These are phyloP conservation scores for Sarcophaga peregrina DNA, from an alignment of 1,140 invertebrate genomes.

Conservation along the genomic window DNA sequence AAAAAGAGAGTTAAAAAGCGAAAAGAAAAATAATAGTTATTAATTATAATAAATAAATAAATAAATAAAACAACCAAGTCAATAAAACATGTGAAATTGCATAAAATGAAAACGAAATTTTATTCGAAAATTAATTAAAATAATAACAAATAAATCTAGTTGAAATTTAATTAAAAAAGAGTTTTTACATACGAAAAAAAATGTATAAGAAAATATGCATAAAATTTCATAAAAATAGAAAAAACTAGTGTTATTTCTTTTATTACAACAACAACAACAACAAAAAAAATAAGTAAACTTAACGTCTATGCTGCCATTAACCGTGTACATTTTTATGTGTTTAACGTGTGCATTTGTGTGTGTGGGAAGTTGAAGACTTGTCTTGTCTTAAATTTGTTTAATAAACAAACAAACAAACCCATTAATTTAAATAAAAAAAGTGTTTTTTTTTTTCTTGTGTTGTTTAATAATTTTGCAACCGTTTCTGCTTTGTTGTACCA, in stretches of 20 bases:
- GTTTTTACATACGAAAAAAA: not conserved
- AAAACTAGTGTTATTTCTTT: not conserved
- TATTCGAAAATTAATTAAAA: not conserved
- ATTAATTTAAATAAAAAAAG: not conserved
- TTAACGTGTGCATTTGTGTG: not conserved
- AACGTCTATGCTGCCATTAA: too few relatives aligned
- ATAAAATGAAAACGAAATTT: not conserved
- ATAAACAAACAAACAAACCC: not conserved
- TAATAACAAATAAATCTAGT: not conserved
- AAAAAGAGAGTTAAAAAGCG: not conserved
- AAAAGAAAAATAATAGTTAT: not conserved
- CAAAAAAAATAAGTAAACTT: too few relatives aligned
- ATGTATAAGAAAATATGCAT: not conserved
- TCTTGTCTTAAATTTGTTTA: not conserved
- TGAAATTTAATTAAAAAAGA: not conserved
- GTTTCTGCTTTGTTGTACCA: not conserved
- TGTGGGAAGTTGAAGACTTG: constrained; percentile 1
- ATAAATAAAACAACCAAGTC: not conserved
- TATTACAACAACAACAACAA: not conserved
- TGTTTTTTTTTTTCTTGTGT: not conserved
- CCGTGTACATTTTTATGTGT: too few relatives aligned
- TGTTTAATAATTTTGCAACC: not conserved
- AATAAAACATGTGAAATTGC: not conserved
- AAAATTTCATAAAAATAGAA: not conserved
- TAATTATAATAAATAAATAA: not conserved